These are phyloP conservation scores for Leucophenga maculata DNA, from an alignment of 2,888 invertebrate species.

Conservation along the genomic window DNA sequence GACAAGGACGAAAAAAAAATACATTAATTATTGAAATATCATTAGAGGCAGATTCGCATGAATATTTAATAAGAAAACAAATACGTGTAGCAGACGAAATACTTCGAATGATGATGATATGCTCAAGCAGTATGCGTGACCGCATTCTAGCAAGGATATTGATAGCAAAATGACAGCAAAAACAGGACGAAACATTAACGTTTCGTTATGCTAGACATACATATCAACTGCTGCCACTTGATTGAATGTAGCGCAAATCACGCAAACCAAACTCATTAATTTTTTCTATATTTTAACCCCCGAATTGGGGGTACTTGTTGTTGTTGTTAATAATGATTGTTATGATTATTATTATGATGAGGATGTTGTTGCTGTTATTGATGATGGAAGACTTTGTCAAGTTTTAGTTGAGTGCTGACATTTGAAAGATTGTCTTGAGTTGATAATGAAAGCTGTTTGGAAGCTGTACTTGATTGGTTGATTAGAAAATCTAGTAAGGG, in stretches of 20 bases:
- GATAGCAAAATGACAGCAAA: constrained; percentile 36
- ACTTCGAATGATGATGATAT: background rate
- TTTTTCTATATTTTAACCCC: background rate
- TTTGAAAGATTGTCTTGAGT: background rate
- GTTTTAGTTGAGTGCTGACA: background rate
- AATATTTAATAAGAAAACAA: constrained; percentile 53
- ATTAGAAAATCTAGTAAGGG: no score
- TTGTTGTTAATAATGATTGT: constrained; percentile 16
- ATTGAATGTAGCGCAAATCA: constrained; percentile 50
- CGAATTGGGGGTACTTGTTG: background rate
- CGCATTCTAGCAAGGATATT: constrained; percentile 48
- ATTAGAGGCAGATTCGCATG: constrained; percentile 64
- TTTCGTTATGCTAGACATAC: constrained; percentile 16
- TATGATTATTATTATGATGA: constrained; percentile 5
- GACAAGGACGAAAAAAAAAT: constrained; percentile 25
- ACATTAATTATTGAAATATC: constrained; percentile 70
- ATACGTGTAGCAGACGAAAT: background rate
- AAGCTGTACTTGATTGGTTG: no score
- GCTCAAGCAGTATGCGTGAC: constrained; percentile 53
- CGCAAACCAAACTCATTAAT: constrained; percentile 41
- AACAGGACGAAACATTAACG: constrained; percentile 38
- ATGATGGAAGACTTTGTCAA: background rate
- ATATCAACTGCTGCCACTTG: background rate
- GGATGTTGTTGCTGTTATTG: no score
- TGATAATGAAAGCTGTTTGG: background rate